Percentiles rank a stretch among this genome's conserved stretches.
Evolutionary conservation across 2,797 vertebrate species (phyloP).

Genomic region (Danio choprae): DNA sequence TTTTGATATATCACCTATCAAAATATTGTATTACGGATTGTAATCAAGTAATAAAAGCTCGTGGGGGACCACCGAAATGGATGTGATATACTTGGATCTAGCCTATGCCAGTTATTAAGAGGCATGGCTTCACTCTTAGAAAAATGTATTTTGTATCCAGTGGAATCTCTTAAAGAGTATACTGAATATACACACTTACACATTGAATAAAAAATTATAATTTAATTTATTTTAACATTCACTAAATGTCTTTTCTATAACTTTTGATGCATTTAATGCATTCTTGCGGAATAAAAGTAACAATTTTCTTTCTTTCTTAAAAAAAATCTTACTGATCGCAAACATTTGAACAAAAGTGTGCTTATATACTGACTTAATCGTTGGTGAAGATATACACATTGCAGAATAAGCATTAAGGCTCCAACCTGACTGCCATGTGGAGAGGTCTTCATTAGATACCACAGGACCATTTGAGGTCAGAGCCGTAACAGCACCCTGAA

Average conservation of each 20-base stretch:
- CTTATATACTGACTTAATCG: not conserved
- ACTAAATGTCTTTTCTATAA: not conserved
- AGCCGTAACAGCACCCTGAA: slow-evolving; percentile 77
- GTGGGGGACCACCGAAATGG: no score
- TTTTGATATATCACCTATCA: no score
- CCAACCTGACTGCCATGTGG: slow-evolving; percentile 77
- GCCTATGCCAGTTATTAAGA: no score
- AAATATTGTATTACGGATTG: no score
- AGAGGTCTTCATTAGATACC: slow-evolving; percentile 57
- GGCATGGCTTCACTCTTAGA: no score
- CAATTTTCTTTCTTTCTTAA: not conserved
- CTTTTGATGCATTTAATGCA: not conserved
- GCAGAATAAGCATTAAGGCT: slow-evolving; percentile 1
- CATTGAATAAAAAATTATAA: no score
- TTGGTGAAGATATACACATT: not conserved
- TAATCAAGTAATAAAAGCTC: no score
- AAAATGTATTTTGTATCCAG: not conserved
- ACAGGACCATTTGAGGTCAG: slow-evolving; percentile 69
- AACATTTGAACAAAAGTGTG: not conserved
- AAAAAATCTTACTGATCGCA: not conserved
- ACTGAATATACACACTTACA: not conserved
- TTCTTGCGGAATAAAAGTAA: not conserved
- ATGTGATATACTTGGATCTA: no score
- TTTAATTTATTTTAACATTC: no score
- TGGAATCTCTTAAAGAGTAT: not conserved